Evolutionary conservation across 1,140 invertebrate genomes (phyloP), one percentile per base, ranked within the genome.

Genomic region (Aporrectodea caliginosa): DNA sequence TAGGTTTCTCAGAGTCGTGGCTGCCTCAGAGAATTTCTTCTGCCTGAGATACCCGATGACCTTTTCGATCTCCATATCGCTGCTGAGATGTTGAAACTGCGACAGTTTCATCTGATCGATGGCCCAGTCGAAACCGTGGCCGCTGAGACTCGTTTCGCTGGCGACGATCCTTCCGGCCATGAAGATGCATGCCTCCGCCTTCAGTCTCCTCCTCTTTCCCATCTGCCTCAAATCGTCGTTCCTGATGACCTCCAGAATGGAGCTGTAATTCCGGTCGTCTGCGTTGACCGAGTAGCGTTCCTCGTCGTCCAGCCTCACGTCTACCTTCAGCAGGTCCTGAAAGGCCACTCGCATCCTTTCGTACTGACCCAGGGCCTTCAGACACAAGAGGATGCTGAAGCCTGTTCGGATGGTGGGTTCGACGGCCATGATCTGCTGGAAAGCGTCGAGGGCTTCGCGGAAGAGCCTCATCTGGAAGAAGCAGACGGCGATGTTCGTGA

Each of bases 391-490:
- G 33, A 97, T 89, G 88, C 99, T 96, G 75, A 99, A 91, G 58
- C 95, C 95, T 73, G 90, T 90, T 83, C 93, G 93, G 85, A 97
- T 96, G 84, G 95, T 94, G 0, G 95, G 92, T 83, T 94, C 93
- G 86, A 99, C 96, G 78, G 94, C 93, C 95, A 99, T 98, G 76
- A 98, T 97, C 89, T 96, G 97, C 87, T 99, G 97, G 89, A 99
- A 98, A 85, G 95, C 96, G 22, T 93, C 94, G 34, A 96, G 93
- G 0, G 98, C 98, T 87, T 99, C 97, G 82, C 93, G 93, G 86
- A 95, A 97, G 86, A 98, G 95, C 12, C 94, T 95, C 93, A 98
- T 95, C 86, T 94, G 93, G 0, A 99, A 93, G 87, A 98, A 94
- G 12, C 98, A 90, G 79, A 98, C 92, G 0, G 95, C 98, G 86